Evolutionary conservation across 1,140 invertebrate species (phyloP).

Genomic region (Arctopsyche grandis): DNA sequence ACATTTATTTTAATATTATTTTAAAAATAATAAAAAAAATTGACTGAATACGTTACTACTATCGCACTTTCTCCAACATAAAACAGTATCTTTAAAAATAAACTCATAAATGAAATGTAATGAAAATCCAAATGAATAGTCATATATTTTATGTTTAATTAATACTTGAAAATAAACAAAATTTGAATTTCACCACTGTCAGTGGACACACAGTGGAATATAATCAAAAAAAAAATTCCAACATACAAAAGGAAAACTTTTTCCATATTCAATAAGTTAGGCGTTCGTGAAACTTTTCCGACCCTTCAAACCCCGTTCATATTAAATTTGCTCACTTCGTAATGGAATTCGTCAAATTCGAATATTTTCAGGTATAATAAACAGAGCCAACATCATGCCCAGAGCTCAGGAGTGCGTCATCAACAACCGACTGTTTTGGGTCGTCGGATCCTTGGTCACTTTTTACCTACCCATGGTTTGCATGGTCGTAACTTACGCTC

Average conservation of each 20-base stretch:
- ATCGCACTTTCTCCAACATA: no score
- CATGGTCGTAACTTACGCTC: conserved; percentile 83
- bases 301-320: neutral
- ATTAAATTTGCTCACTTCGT: neutral
- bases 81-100: no score
- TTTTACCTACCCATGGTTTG: conserved; percentile 95
- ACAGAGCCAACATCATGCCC: conserved; percentile 81
- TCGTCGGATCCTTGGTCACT: conserved; percentile 87
- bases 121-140: no score
- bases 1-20: no score
- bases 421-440: conserved; percentile 87
- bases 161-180: no score
- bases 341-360: neutral
- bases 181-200: no score
- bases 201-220: no score
- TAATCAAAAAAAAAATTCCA: no score
- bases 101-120: no score
- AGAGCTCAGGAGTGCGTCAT: conserved; percentile 80
- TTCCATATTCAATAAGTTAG: conserved; percentile 14
- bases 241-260: neutral
- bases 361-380: conserved; percentile 71
- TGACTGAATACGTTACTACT: no score
- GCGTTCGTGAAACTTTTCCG: neutral
- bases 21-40: no score
- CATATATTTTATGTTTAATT: no score